A percentile compares a stretch with the other conserved stretches of the same genome.
Conservation (phyloP, 64 coral and sea anemone genomes). For the Montipora sp. region DNA sequence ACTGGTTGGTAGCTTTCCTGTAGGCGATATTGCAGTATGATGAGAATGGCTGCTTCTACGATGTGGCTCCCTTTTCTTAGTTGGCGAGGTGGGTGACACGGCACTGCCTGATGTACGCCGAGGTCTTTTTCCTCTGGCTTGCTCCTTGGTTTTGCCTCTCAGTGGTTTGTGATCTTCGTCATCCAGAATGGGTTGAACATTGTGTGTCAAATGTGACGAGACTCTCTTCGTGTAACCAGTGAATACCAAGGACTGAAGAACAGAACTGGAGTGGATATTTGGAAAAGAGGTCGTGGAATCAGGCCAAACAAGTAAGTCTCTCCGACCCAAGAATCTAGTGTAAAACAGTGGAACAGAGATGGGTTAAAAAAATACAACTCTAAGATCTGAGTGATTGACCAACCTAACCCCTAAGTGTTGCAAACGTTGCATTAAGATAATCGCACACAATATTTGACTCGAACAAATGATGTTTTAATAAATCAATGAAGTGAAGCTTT, state of each 20-base stretch:
- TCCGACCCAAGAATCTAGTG: constrained; percentile 53
- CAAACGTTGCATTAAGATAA: too few species aligned
- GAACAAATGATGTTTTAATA: too few species aligned
- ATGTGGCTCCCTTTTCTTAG: constrained; percentile 53
- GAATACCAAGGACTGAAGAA: constrained; percentile 78
- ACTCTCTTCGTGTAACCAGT: constrained; percentile 84
- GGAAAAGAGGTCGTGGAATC: constrained; percentile 66
- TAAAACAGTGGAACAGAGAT: not conserved
- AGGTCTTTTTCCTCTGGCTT: constrained; percentile 1
- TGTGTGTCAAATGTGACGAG: constrained; percentile 79
- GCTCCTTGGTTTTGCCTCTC: constrained; percentile 53
- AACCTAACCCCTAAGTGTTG: too few species aligned
- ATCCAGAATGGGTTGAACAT: constrained; percentile 73
- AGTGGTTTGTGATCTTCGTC: constrained; percentile 60
- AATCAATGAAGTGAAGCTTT: too few species aligned
- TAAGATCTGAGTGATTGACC: too few species aligned
- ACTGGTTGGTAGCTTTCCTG: constrained; percentile 25
- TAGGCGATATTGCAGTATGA: constrained; percentile 39
- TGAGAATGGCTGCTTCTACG: constrained; percentile 43
- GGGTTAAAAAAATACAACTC: too few species aligned
- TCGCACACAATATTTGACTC: too few species aligned
- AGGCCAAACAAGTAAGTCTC: constrained; percentile 82
- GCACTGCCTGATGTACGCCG: constrained; percentile 6
- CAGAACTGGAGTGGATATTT: constrained; percentile 75
- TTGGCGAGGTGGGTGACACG: constrained; percentile 33